Evolutionary conservation across 2,113 vertebrate species (phyloP).

Genomic region (Anoplopoma fimbria): DNA sequence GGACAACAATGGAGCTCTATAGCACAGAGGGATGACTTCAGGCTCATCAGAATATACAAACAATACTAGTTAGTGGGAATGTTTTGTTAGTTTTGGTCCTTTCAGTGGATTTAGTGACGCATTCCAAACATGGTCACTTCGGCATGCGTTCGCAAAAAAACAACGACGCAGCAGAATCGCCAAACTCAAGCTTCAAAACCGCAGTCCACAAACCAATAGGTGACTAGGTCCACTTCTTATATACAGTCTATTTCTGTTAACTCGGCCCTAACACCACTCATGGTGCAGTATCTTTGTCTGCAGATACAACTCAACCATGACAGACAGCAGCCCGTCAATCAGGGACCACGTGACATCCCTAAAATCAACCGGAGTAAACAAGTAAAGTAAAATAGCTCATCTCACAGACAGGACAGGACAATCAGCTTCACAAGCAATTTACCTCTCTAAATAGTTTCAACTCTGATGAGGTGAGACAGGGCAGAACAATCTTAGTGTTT

Average conservation of each 20-base stretch:
- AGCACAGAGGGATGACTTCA: neutral
- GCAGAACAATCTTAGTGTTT: constrained; percentile 70
- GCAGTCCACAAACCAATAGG: too few relatives aligned
- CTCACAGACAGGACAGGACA: constrained; percentile 30
- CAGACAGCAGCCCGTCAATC: too few relatives aligned
- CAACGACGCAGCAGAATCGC: neutral
- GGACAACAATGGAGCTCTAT: neutral
- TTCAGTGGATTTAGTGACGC: neutral
- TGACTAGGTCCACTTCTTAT: too few relatives aligned
- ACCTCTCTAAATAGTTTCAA: constrained; percentile 67
- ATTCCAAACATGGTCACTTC: too few relatives aligned
- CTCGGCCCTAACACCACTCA: neutral
- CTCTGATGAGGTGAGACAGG: constrained; percentile 61
- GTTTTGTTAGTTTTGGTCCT: neutral
- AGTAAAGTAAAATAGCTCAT: constrained; percentile 32
- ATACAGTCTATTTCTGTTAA: neutral
- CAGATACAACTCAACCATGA: neutral
- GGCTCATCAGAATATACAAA: too few relatives aligned
- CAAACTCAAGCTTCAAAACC: too few relatives aligned
- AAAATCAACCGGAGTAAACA: constrained; percentile 21
- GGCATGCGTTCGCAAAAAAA: neutral
- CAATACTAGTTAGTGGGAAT: neutral
- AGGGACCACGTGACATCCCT: constrained; percentile 1
- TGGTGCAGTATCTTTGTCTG: neutral
- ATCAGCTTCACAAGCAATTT: constrained; percentile 39